phyloP scores from a whole-genome alignment of 1,140 invertebrate genomes.

The Hyphantria cunea region DNA sequence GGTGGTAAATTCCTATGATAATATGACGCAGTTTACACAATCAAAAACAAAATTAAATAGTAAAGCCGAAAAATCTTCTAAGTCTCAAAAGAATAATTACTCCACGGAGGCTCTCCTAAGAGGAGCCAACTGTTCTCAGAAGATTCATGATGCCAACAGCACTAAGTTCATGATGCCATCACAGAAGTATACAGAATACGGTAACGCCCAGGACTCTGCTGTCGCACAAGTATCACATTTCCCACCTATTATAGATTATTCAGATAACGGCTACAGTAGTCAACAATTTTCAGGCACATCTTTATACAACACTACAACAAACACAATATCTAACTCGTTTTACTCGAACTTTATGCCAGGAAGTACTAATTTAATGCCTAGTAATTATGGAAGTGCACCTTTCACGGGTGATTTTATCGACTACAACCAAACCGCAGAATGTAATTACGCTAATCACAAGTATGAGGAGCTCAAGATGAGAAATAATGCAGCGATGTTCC shows the following conservation, averaged over 20 bases:
- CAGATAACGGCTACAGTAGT: slow-evolving; percentile 64
- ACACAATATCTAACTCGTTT: slow-evolving; percentile 75
- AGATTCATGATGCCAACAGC: slow-evolving; percentile 55
- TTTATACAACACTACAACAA: slow-evolving; percentile 71
- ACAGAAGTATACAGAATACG: slow-evolving; percentile 70
- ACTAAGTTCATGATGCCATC: slow-evolving; percentile 57
- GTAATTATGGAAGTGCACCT: slow-evolving; percentile 63
- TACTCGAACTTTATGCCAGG: slow-evolving; percentile 74
- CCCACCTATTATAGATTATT: slow-evolving; percentile 71
- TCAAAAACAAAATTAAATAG: slow-evolving; percentile 55
- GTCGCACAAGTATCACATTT: slow-evolving; percentile 76
- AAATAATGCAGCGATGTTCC: slow-evolving; percentile 52
- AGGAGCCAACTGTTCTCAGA: slow-evolving; percentile 67
- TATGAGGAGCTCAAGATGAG: slow-evolving; percentile 72
- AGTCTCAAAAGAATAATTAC: slow-evolving; percentile 73
- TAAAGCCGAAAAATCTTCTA: slow-evolving; percentile 64
- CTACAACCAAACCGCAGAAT: slow-evolving; percentile 69
- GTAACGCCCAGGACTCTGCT: slow-evolving; percentile 56
- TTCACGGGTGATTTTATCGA: slow-evolving; percentile 72
- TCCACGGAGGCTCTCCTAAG: slow-evolving; percentile 73
- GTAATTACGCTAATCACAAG: slow-evolving; percentile 71
- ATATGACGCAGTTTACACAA: slow-evolving; percentile 56
- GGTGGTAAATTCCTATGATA: slow-evolving; percentile 54
- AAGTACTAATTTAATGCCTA: slow-evolving; percentile 63
- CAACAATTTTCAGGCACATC: slow-evolving; percentile 72